phyloP scores from a whole-genome alignment of 2,797 vertebrate genomes.

The Cirrhinus molitorella region DNA sequence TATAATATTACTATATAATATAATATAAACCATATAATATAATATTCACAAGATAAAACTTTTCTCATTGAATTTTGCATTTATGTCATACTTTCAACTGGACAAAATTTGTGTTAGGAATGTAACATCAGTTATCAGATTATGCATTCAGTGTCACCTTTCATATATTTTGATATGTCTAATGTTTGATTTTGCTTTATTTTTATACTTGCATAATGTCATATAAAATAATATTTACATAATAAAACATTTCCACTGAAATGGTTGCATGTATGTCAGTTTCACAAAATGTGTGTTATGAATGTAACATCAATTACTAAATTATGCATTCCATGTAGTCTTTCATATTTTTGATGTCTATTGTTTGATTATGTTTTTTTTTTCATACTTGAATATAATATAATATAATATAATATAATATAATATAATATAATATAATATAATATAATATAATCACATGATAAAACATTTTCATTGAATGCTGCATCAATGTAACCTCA shows the following conservation, averaged over 20 bases:
- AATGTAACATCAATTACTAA: neutral
- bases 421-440: neutral
- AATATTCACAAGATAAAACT: no score
- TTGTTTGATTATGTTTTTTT: neutral
- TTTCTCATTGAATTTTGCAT: neutral
- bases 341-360: neutral
- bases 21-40: neutral
- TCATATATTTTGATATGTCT: neutral
- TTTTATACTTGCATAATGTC: neutral
- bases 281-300: neutral
- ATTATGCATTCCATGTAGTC: neutral
- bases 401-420: neutral
- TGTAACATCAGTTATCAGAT: no score
- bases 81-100: neutral
- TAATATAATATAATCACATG: neutral
- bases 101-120: no score
- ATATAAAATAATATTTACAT: no score
- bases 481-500: neutral
- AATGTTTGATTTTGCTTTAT: neutral
- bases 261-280: neutral
- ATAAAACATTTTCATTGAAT: no score
- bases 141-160: neutral
- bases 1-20: no score
- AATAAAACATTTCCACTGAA: neutral
- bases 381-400: neutral